Evolutionary conservation across 1,140 invertebrate species (phyloP).

Genomic region (Drosophila tropicalis): DNA sequence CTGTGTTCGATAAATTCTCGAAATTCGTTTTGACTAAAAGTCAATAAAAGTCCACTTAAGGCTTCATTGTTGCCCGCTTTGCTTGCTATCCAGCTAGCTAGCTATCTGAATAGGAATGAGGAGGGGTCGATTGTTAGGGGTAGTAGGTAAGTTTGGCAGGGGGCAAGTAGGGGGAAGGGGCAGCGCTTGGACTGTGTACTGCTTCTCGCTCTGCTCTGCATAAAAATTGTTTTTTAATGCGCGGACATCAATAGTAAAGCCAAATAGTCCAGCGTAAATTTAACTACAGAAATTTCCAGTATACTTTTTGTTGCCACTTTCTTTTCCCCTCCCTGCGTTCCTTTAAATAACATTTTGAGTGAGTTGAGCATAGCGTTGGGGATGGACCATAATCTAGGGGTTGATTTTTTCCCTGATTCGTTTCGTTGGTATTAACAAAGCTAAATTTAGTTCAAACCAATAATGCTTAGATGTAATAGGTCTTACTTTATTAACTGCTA

Average conservation of each 20-base stretch:
- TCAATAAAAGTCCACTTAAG: constrained; percentile 81
- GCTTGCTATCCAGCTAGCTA: constrained; percentile 1
- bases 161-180: constrained; percentile 11
- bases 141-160: constrained; percentile 6
- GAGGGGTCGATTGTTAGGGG: neutral
- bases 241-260: constrained; percentile 77
- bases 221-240: constrained; percentile 81
- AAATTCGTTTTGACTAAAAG: constrained; percentile 80
- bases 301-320: constrained; percentile 1
- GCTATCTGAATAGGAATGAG: neutral
- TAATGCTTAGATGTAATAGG: neutral
- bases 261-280: constrained; percentile 77
- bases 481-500: neutral
- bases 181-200: constrained; percentile 8
- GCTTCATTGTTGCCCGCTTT: constrained; percentile 70
- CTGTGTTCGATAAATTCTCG: constrained; percentile 76
- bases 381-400: constrained; percentile 29
- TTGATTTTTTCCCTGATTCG: constrained; percentile 12
- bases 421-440: neutral
- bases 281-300: constrained; percentile 63
- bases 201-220: constrained; percentile 46
- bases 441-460: neutral
- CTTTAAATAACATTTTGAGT: constrained; percentile 36
- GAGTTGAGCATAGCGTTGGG: neutral
- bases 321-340: constrained; percentile 37